Evolutionary conservation across 2,797 vertebrate genomes (phyloP).

Genomic region (Trematomus bernacchii): DNA sequence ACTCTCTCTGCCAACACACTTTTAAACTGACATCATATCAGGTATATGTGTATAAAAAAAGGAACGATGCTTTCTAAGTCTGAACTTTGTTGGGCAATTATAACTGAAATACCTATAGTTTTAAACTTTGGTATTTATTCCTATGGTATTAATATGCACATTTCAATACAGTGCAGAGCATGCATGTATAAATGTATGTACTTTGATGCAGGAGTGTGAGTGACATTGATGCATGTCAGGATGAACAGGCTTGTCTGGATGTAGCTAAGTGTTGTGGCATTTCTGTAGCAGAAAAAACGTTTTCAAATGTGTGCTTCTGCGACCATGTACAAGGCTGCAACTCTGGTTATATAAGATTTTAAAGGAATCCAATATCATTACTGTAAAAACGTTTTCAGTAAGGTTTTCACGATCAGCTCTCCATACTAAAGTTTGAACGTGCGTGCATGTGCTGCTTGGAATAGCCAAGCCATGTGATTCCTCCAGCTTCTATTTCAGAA

Average conservation of each 20-base stretch:
- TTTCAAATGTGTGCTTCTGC: not conserved
- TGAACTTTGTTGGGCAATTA: constrained; percentile 7
- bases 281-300: not conserved
- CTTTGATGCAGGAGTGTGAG: not conserved
- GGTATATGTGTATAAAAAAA: not conserved
- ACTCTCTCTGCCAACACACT: constrained; percentile 17
- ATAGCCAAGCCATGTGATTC: constrained; percentile 85
- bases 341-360: constrained; percentile 7
- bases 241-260: not conserved
- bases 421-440: constrained; percentile 25
- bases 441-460: constrained; percentile 67
- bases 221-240: not conserved
- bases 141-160: not conserved
- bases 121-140: not conserved
- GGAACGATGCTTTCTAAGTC: not conserved
- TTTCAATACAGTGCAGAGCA: not conserved
- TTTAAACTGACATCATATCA: not conserved
- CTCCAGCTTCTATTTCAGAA: constrained; percentile 81
- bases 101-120: not conserved
- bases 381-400: constrained; percentile 12
- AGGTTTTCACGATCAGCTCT: constrained; percentile 5
- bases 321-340: constrained; percentile 8
- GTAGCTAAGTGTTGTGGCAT: not conserved
- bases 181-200: not conserved
- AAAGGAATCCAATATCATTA: not conserved